Conservation (phyloP, 2,113 vertebrate genomes). For the Platichthys stellatus region DNA sequence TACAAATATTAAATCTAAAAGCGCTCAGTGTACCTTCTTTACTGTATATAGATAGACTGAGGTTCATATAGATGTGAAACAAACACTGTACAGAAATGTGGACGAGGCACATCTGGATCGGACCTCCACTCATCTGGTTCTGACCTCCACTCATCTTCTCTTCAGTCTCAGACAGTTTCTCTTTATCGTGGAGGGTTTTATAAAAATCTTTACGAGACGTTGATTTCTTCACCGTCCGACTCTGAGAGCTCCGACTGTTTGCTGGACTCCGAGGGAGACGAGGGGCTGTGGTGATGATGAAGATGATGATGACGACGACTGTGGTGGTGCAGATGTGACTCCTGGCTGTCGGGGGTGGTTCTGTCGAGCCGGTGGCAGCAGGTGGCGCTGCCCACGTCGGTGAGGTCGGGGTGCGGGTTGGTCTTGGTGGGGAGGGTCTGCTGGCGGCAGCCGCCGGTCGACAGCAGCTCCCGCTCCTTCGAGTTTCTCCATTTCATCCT, state of each 20-base stretch:
- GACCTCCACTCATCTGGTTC: neutral
- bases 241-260: conserved; percentile 93
- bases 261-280: conserved; percentile 85
- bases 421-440: conserved; percentile 97
- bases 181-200: neutral
- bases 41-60: conserved; percentile 27
- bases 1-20: conserved; percentile 53
- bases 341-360: conserved; percentile 74
- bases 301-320: conserved; percentile 8
- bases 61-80: conserved; percentile 22
- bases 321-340: conserved; percentile 57
- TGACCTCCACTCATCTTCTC: neutral
- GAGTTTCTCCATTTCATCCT: conserved; percentile 99
- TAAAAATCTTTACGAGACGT: conserved; percentile 82
- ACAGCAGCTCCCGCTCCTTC: conserved; percentile 96
- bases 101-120: neutral
- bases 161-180: neutral
- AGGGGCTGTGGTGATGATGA: conserved; percentile 9
- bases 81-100: conserved; percentile 55
- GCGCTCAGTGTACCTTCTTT: conserved; percentile 11
- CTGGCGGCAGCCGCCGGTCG: conserved; percentile 93
- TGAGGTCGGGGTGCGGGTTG: conserved; percentile 97
- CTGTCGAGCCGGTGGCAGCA: conserved; percentile 76
- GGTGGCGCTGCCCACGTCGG: conserved; percentile 88
- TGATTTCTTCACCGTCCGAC: conserved; percentile 93